Base-by-base conservation (phyloP, 37 sponge, comb jelly and placozoan genomes). In the Tethya wilhelma region DNA sequence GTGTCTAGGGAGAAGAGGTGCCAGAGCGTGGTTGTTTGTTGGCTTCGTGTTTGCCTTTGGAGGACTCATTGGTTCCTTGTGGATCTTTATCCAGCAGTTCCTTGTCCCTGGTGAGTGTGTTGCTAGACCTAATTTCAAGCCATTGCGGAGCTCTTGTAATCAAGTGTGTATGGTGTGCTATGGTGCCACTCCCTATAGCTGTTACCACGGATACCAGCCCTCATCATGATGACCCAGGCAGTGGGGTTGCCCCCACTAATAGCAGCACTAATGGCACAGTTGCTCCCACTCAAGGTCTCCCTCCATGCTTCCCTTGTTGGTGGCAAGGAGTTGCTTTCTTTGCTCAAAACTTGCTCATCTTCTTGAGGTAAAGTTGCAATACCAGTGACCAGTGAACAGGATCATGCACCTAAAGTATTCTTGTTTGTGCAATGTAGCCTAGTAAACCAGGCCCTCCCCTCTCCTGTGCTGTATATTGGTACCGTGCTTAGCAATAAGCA, bases 1-100 rank as follows among this genome's bases (percentile, higher is more conserved):
- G 22, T 81, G 86, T 28, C 66, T 95, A 28, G 95, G 95, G 7
- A 79, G 55, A 37, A 81, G 68, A 60, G 95, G 75, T 36, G 92
- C 92, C 11, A 49, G 95, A 34, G 86, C 79, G 9, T 95, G 95
- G 95, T 79, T 95, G 39, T 90, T 95, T 56, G 63, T 90, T 41
- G 95, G 95, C 31, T 95, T 95, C 46, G 76, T 91, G 32, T 74
- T 88, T 20, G 81, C 89, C 40, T 95, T 95, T 88, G 95, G 81
- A 25, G 88, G 91, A 37, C 86, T 95, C 4, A 81, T 95, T 46
- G 91, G 95, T 2, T 88, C 95, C 31, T 71, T 92, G 19, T 92
- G 88, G 92, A 43, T 92, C 38, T 79, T 92, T 37, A 74, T 92
- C 5, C 92, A 92, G 62, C 36, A 69, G 64, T 92, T 92, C 37